Evolutionary conservation across 2,797 vertebrate genomes (phyloP), one percentile per base, ranked within the genome.

Genomic region (Apodemus agrarius): DNA sequence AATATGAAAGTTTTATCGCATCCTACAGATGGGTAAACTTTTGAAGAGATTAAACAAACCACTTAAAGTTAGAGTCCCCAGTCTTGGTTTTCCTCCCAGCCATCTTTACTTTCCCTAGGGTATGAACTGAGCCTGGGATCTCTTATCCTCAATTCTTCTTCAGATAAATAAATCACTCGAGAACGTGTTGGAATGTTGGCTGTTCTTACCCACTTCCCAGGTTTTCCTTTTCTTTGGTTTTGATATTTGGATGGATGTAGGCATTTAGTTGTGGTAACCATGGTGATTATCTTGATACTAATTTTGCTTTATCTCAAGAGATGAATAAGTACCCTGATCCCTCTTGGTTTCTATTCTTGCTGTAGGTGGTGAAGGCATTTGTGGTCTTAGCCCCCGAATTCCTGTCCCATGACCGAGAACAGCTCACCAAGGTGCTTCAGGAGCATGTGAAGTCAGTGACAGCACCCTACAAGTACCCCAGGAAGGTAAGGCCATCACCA

Each of bases 391-490:
- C 98, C 5, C 87, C 98, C 0, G 4, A 94, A 9, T 99, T 98
- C 95, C 94, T 96, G 79, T 97, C 92, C 49, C 92, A 90, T 21
- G 98, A 99, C 94, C 95, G 69, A 52, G 89, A 97, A 29, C 97
- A 98, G 78, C 98, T 99, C 94, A 82, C 93, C 17, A 31, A 16
- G 94, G 98, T 99, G 79, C 97, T 99, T 82, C 99, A 99, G 96
- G 95, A 98, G 9, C 98, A 99, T 2, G 99, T 99, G 88, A 99
- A 99, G 98, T 98, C 98, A 69, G 97, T 98, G 37, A 99, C 99
- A 0, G 99, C 99, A 63, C 99, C 99, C 0, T 99, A 99, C 97
- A 99, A 99, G 98, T 99, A 99, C 89, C 99, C 99, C 17, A 98
- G 99, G 96, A 99, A 99, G 99, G 99, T 99, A 52, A 96, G 81